Base-by-base conservation (phyloP, 2,888 invertebrate species). In the Agrochola lota region DNA sequence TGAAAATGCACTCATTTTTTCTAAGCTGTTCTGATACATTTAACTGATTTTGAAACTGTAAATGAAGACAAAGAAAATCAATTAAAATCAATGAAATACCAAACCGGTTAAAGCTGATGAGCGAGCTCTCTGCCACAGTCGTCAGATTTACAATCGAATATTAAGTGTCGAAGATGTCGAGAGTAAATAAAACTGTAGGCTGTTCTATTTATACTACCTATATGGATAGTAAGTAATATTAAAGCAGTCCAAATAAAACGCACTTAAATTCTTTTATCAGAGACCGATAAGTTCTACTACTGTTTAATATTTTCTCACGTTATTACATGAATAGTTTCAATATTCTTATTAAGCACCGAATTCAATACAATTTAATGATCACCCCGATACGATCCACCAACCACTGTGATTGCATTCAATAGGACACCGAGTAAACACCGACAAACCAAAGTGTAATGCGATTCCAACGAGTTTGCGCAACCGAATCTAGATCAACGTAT, bases 391-490 rank as follows among this genome's bases (percentile, higher is more conserved):
- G 55, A 75, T 77, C n/a, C n/a, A n/a, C n/a, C 79, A 73, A 67
- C 60, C 55, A 77, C 79, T 83, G 88, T 68, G 86, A 88, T 83
- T 71, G 43, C 68, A 78, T 64, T 69, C 66, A 57, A 70, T 80
- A 82, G 71, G 35, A 64, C n/a, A 20, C 35, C 60, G 46, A 46
- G 63, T 72, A 72, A 78, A 63, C 43, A n/a, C 55, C 71, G 57
- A 59, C 63, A 72, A 64, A 72, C 77, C 74, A 72, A 66, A 76
- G 63, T 77, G 87, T 87, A 84, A 84, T 77, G 64, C 52, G 76
- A 87, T 78, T 79, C 88, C 79, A 59, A 77, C 70, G 20, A 62
- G 46, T 76, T 86, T 85, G 80, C 67, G 71, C 76, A 83, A 86
- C 71, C 43, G 67, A 81, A 83, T 79, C 81, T 81, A 84, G 86